Evolutionary conservation across 2,113 vertebrate genomes (phyloP).

Genomic region (Odobenus rosmarus): DNA sequence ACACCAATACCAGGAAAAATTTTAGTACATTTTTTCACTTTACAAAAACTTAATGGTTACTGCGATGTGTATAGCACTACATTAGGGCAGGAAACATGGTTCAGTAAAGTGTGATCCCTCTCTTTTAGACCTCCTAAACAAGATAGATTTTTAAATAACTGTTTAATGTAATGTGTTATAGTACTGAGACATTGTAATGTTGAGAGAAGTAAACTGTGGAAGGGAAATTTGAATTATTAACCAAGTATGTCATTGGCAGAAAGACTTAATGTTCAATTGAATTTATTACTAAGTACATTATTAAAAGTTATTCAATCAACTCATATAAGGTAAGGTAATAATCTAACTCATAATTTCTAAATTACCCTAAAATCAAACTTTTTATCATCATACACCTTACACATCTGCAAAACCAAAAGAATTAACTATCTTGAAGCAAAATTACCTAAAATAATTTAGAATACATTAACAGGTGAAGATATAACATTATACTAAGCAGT

Average conservation of each 20-base stretch:
- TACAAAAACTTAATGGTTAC: neutral
- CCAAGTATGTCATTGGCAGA: neutral
- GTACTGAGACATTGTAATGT: neutral
- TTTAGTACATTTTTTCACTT: neutral
- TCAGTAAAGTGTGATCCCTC: neutral
- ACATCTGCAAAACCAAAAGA: neutral
- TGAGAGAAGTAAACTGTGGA: neutral
- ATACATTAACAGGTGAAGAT: neutral
- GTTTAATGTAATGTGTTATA: neutral
- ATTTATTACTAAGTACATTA: conserved; percentile 35
- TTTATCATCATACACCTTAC: neutral
- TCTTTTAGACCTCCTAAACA: neutral
- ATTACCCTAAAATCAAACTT: conserved; percentile 51
- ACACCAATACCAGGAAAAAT: neutral
- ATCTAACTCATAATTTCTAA: neutral
- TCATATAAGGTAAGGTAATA: neutral
- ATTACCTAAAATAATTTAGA: neutral
- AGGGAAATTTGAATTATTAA: neutral
- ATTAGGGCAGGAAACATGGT: neutral
- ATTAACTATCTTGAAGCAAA: conserved; percentile 38
- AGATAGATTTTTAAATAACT: neutral
- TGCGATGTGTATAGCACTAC: neutral
- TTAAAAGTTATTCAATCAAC: conserved; percentile 23
- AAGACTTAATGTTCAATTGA: conserved; percentile 54
- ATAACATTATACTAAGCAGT: neutral